Percentiles rank a stretch among this genome's conserved stretches.
Conservation (phyloP, 2,888 invertebrate species). For the Ennomos quercinarius region DNA sequence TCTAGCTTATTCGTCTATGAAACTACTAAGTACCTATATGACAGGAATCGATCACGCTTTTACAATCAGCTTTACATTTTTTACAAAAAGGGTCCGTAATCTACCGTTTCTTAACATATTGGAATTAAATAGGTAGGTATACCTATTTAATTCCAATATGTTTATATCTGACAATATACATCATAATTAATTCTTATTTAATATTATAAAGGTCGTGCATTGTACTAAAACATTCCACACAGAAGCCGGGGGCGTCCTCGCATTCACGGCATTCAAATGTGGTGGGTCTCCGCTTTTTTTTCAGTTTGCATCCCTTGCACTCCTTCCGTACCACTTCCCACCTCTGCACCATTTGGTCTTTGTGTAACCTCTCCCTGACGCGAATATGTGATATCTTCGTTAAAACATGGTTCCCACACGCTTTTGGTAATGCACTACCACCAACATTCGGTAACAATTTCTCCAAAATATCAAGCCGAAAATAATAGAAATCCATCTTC, state of each 20-base stretch:
- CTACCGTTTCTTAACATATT: too few species aligned
- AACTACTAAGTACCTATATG: too few species aligned
- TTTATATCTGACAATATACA: too few species aligned
- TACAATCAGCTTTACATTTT: too few species aligned
- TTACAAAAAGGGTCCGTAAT: too few species aligned
- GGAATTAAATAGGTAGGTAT: too few species aligned
- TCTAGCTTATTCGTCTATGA: too few species aligned
- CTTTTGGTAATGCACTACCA: background rate
- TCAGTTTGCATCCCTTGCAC: constrained; percentile 11
- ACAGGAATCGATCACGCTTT: too few species aligned
- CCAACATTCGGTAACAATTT: constrained; percentile 6
- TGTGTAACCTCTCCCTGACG: background rate
- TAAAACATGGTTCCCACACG: constrained; percentile 1
- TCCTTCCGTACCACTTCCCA: constrained; percentile 13
- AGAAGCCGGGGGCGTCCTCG: constrained; percentile 12
- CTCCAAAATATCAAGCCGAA: constrained; percentile 11
- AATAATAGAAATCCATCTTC: constrained; percentile 4
- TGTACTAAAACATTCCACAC: constrained; percentile 4
- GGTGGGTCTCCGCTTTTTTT: constrained; percentile 4
- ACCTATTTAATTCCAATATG: too few species aligned
- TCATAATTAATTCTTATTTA: too few species aligned
- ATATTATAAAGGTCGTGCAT: too few species aligned
- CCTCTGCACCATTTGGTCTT: background rate
- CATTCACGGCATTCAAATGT: constrained; percentile 13
- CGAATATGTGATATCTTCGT: constrained; percentile 5